A percentile compares a stretch with the other conserved stretches of the same genome.
phyloP scores from a whole-genome alignment of 2,113 vertebrate genomes.

The Proteles cristata region DNA sequence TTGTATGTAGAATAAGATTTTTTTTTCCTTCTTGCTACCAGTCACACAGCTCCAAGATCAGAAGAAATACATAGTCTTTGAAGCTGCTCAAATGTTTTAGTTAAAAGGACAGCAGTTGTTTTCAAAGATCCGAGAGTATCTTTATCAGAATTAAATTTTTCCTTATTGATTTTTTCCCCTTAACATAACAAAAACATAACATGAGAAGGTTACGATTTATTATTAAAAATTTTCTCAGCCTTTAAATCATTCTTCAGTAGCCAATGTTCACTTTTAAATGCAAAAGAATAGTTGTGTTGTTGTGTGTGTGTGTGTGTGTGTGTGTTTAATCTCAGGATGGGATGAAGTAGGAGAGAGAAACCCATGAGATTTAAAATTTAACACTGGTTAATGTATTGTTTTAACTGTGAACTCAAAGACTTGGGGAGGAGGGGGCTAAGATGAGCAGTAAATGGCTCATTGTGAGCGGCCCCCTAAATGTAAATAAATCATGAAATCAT shows the following conservation, averaged over 20 bases:
- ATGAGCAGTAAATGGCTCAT: not conserved
- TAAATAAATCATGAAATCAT: not conserved
- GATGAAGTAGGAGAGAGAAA: slow-evolving; percentile 46
- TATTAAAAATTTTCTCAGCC: slow-evolving; percentile 83
- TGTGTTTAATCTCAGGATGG: slow-evolving; percentile 37
- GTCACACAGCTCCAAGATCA: slow-evolving; percentile 90
- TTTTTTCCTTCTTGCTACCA: slow-evolving; percentile 87
- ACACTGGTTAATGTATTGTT: slow-evolving; percentile 54
- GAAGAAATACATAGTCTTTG: slow-evolving; percentile 91
- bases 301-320: not conserved
- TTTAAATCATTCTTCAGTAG: slow-evolving; percentile 78
- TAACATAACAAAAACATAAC: slow-evolving; percentile 86
- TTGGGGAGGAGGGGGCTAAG: not conserved
- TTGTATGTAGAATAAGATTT: slow-evolving; percentile 90
- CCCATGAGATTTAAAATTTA: slow-evolving; percentile 53
- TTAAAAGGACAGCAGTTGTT: slow-evolving; percentile 92
- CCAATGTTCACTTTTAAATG: slow-evolving; percentile 76
- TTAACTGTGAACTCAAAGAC: slow-evolving; percentile 53
- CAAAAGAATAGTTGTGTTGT: slow-evolving; percentile 66
- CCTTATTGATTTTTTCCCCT: slow-evolving; percentile 87
- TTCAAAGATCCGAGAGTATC: slow-evolving; percentile 90
- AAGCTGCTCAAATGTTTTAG: slow-evolving; percentile 91
- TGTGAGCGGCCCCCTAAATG: not conserved
- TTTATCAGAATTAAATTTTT: slow-evolving; percentile 91
- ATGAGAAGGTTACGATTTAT: slow-evolving; percentile 87